Evolutionary conservation across 2,888 invertebrate genomes (phyloP), one percentile per base, ranked within the genome.

Genomic region (Melolontha melolontha): DNA sequence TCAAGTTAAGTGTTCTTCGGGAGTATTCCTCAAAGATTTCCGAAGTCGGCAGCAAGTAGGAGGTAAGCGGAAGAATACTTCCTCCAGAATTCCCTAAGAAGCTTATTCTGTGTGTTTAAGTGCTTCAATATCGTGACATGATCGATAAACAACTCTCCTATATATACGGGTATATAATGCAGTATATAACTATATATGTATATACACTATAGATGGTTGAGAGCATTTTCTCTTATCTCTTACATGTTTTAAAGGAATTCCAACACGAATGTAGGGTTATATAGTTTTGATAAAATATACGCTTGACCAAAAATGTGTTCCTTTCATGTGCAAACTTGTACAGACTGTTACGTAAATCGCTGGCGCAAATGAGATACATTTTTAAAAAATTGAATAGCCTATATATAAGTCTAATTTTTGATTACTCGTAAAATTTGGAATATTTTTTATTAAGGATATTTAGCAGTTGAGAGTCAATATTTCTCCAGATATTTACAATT

Each of bases 61-160:
- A 70, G 68, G 74, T 71, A 73, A 77, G 75, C 75, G 70, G 75
- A 74, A 70, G 72, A 66, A 67, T 67, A 71, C 73, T 72, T 79
- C 79, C 79, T 77, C 76, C 76, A 76, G 78, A 80, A 82, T 81
- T 82, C 82, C 82, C 82, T 82, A 82, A 83, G 83, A 82, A 80
- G 82, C 82, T 82, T 83, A 82, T 73, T 76, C 73, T 70, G 75
- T 76, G 76, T 76, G 79, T 79, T 82, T 82, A 83, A 83, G 82
- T 82, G 77, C 76, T 78, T 75, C 80, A 80, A 82, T 82, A 82
- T 82, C 79, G 80, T 78, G 79, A 81, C 79, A 81, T 79, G 80
- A 81, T 81, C 80, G 80, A 80, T 79, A 80, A 81, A 81, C 81
- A 82, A 62, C 69, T 65, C 57, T 22, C 12, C 7, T 17, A 49